A percentile compares a stretch with the other conserved stretches of the same genome.
Conservation (phyloP, 1,140 invertebrate genomes). For the Geopemphigus sp. region DNA sequence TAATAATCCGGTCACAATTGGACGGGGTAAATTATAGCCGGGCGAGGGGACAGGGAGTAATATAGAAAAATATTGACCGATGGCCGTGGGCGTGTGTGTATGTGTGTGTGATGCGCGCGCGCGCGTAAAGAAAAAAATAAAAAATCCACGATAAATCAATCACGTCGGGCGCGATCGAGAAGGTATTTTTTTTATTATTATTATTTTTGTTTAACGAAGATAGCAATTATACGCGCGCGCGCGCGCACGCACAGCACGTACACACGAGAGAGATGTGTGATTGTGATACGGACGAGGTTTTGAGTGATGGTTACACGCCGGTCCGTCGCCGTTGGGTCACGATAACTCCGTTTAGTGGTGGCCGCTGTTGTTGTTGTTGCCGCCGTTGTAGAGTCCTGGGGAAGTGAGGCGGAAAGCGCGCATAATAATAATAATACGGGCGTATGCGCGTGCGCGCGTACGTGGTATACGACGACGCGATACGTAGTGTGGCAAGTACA, state of each 20-base stretch:
- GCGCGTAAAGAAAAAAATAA: neutral
- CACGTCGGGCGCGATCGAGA: conserved; percentile 1
- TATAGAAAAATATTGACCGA: conserved; percentile 38
- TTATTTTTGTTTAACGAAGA: conserved; percentile 35
- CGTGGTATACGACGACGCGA: too few species aligned
- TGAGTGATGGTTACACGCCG: too few species aligned
- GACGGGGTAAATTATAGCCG: conserved; percentile 40
- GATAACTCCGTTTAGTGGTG: too few species aligned
- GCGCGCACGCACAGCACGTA: neutral
- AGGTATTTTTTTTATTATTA: conserved; percentile 26
- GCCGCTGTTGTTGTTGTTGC: neutral
- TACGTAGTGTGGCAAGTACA: too few species aligned
- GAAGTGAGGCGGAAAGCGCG: too few species aligned
- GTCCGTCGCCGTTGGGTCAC: too few species aligned
- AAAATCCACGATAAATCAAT: conserved; percentile 49
- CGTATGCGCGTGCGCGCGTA: too few species aligned
- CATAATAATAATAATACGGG: too few species aligned
- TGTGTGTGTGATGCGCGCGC: too few species aligned
- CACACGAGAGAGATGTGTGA: conserved; percentile 43
- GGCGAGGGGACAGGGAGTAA: neutral
- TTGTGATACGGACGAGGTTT: too few species aligned
- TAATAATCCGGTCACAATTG: conserved; percentile 23
- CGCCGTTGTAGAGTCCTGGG: too few species aligned
- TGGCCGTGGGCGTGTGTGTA: conserved; percentile 29
- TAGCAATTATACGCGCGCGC: conserved; percentile 28